Conservation (phyloP, 2,888 invertebrate genomes). For the Agrotis exclamationis region DNA sequence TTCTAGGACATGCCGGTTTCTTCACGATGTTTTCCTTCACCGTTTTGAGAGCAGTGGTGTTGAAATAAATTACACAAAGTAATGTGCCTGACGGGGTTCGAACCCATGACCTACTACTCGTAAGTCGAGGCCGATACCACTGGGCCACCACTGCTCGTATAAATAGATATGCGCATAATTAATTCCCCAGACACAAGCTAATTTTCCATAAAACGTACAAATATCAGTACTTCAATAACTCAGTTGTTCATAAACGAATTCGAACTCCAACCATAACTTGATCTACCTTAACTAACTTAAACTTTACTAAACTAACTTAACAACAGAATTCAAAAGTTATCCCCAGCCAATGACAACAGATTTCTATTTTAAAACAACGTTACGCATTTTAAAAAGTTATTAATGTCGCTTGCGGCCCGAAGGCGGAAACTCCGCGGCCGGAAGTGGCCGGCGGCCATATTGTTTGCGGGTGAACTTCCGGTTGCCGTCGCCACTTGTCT, state of each 20-base stretch:
- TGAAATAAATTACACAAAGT: too few species aligned
- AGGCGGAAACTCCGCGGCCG: slow-evolving; percentile 76
- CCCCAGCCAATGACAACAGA: slow-evolving; percentile 44
- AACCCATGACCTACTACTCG: too few species aligned
- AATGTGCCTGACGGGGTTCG: too few species aligned
- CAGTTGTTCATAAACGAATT: neutral
- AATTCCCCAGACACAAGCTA: too few species aligned
- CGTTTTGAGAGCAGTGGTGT: too few species aligned
- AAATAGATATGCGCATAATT: too few species aligned
- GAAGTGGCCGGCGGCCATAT: slow-evolving; percentile 85
- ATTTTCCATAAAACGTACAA: too few species aligned
- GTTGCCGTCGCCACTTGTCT: slow-evolving; percentile 74
- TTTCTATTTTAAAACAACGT: slow-evolving; percentile 66
- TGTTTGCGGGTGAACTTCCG: slow-evolving; percentile 83
- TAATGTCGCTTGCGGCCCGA: slow-evolving; percentile 65
- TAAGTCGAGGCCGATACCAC: too few species aligned
- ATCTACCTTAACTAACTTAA: slow-evolving; percentile 14
- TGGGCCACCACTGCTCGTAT: too few species aligned
- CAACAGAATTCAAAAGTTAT: slow-evolving; percentile 38
- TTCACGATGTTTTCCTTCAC: too few species aligned
- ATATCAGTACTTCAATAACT: too few species aligned
- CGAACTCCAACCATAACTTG: slow-evolving; percentile 17
- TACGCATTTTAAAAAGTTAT: slow-evolving; percentile 71
- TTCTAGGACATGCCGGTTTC: too few species aligned
- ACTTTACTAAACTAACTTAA: slow-evolving; percentile 14